A percentile compares a stretch with the other conserved stretches of the same genome.
Conservation (phyloP, 2,888 invertebrate genomes). For the Choristoneura rosaceana region DNA sequence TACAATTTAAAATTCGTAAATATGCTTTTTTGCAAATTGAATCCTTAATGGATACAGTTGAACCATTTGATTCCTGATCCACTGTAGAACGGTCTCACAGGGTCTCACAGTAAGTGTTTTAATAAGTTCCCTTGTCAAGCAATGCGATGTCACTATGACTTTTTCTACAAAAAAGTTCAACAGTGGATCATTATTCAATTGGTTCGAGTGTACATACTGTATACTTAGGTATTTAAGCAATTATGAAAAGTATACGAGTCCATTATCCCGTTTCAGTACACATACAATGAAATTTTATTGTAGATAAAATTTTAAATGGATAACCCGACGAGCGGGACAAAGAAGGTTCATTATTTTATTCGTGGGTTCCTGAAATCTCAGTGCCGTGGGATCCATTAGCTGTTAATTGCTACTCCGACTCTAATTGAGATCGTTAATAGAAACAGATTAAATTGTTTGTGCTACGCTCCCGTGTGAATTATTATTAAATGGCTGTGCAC, state of each 20-base stretch:
- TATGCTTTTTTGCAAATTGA: too few relatives aligned
- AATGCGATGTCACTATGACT: too few relatives aligned
- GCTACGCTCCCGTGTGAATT: constrained; percentile 39
- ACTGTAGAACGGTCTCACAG: too few relatives aligned
- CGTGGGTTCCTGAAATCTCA: constrained; percentile 47
- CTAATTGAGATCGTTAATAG: constrained; percentile 64
- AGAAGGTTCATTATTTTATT: constrained; percentile 43
- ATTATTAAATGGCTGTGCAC: constrained; percentile 37
- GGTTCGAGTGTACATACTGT: too few relatives aligned
- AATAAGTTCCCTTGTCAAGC: too few relatives aligned
- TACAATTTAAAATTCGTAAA: background rate
- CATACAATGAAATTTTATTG: background rate
- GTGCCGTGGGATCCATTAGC: constrained; percentile 59
- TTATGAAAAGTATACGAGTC: background rate
- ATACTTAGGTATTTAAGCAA: background rate
- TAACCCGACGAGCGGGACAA: constrained; percentile 33
- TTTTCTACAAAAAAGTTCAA: too few relatives aligned
- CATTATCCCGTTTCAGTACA: background rate
- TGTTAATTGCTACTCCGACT: constrained; percentile 60
- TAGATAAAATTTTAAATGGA: constrained; percentile 34
- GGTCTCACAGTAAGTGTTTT: too few relatives aligned
- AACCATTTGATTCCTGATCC: too few relatives aligned
- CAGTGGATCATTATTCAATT: too few relatives aligned
- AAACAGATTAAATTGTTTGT: constrained; percentile 64
- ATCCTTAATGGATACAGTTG: too few relatives aligned